Base-by-base conservation (phyloP, 2,888 invertebrate species). In the Lomographa bimaculata region DNA sequence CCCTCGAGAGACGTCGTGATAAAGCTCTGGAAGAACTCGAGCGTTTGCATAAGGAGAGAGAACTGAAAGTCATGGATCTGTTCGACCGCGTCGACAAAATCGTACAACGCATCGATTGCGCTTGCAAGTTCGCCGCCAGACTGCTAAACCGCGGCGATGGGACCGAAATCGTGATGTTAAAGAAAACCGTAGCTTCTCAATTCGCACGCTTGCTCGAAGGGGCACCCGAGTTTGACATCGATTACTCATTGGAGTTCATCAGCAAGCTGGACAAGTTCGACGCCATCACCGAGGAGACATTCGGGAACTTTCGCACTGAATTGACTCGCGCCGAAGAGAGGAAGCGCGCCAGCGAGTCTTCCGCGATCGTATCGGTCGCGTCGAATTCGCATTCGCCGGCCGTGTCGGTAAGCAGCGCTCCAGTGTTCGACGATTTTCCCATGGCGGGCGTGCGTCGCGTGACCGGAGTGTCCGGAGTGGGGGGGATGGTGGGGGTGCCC, bases 11-110 rank as follows among this genome's bases (percentile, higher is more conserved):
- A 60, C 93, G 94, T 53, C 92, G 94, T 54, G 96, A 97, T 61
- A 92, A 92, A 29, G 91, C 95, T 7, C 80, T 96, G 9, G 91
- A 92, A 52, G 93, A 95, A 65, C 90, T 96, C 25, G 93, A 94
- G 60, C 91, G 91, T 50, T 77, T 96, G 48, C 97, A 98, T 75
- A 94, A 94, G 43, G 94, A 95, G 64, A 92, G 96, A 45, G 97
- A 97, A 78, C 90, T 97, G 19, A 94, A 95, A 75, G 94, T 97
- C 17, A 97, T 97, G 97, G 97, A 97, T 70, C 90, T 95, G 46
- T 93, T 94, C 67, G 94, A 95, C 67, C 93, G 93, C 44, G 92
- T 97, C 36, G 96, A 95, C 60, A 96, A 96, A 70, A 94, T 94
- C 2, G 93, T 95, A 48, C 95, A 94, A 49, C 94, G 95, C 61